A percentile compares a stretch with the other conserved stretches of the same genome.
phyloP scores from a whole-genome alignment of 2,113 vertebrate genomes.

The Ptilonorhynchus violaceus region DNA sequence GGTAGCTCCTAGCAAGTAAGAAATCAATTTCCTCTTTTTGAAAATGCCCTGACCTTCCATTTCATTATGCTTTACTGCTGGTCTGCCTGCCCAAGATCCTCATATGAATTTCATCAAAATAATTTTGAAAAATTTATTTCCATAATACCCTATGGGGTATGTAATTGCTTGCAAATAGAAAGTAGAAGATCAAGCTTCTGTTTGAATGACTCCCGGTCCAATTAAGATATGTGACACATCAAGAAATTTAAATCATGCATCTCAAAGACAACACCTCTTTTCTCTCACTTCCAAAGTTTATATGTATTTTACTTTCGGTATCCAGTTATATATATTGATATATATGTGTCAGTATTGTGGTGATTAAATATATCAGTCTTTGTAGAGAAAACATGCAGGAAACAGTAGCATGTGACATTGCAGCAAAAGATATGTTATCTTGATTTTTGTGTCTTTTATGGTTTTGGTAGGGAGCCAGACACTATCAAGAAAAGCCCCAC shows the following conservation, averaged over 20 bases:
- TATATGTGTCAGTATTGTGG: background rate
- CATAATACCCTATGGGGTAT: background rate
- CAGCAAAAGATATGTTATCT: background rate
- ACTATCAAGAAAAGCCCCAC: background rate
- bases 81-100: background rate
- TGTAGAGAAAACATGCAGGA: background rate
- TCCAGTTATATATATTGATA: background rate
- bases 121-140: background rate
- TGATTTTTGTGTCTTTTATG: background rate
- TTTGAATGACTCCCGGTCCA: background rate
- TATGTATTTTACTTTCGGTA: background rate
- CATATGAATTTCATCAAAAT: background rate
- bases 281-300: background rate
- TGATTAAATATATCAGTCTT: background rate
- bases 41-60: background rate
- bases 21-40: background rate
- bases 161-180: background rate
- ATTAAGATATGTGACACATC: background rate
- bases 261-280: background rate
- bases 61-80: background rate
- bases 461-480: background rate
- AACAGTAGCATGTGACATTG: background rate
- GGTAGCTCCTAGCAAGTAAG: background rate
- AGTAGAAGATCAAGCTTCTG: background rate
- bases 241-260: background rate